phyloP scores from a whole-genome alignment of 2,113 vertebrate genomes.

The Odontesthes bonariensis region DNA sequence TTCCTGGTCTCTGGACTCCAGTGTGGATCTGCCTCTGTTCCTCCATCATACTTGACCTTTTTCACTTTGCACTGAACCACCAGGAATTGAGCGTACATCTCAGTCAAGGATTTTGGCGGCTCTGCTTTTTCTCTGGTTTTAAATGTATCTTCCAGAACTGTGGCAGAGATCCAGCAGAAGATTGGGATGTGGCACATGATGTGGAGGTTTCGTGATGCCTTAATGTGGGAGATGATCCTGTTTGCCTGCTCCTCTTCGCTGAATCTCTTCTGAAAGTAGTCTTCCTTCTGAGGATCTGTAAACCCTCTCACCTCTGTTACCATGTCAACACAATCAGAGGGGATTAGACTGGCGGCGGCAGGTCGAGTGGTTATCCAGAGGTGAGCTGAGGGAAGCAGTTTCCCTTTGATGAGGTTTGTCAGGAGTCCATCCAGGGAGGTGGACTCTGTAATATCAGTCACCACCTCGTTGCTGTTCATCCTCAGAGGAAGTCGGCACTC shows the following conservation, averaged over 20 bases:
- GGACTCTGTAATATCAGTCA: conserved; percentile 22
- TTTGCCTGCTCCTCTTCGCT: background rate
- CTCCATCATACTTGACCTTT: conserved; percentile 24
- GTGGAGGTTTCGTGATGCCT: background rate
- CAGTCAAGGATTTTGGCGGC: conserved; percentile 14
- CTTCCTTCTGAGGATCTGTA: too few relatives aligned
- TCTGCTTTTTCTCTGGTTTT: background rate
- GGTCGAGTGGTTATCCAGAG: too few relatives aligned
- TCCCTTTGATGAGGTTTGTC: conserved; percentile 4
- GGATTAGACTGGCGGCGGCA: too few relatives aligned
- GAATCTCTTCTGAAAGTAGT: conserved; percentile 7
- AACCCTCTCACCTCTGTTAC: too few relatives aligned
- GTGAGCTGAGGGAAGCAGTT: background rate
- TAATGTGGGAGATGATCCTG: conserved; percentile 22
- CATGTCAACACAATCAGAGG: too few relatives aligned
- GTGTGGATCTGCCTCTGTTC: too few relatives aligned
- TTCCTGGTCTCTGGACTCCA: background rate
- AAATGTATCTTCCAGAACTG: background rate
- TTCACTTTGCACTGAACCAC: background rate
- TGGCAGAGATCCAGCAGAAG: conserved; percentile 60
- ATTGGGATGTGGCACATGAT: conserved; percentile 63
- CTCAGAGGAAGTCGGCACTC: background rate
- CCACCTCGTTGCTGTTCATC: conserved; percentile 6
- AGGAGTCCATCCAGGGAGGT: conserved; percentile 8
- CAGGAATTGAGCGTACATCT: background rate